Evolutionary conservation across 92 coral and sea anemone species (phyloP).

Genomic region (Zoanthus solanderi): DNA sequence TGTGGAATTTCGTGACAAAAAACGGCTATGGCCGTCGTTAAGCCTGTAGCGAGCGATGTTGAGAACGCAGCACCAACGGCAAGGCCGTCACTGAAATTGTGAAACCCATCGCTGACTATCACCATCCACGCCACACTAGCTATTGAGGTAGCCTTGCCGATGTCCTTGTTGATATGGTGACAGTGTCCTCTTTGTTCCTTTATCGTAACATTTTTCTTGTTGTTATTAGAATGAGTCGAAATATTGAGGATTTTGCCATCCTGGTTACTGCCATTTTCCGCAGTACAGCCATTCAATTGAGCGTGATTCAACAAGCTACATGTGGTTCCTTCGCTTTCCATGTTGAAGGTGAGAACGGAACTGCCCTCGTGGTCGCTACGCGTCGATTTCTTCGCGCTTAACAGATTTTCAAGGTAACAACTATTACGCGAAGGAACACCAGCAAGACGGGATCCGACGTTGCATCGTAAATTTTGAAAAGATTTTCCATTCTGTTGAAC

Average conservation of each 20-base stretch:
- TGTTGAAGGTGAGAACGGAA: background rate
- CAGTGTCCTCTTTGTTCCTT: slow-evolving; percentile 10
- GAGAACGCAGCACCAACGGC: slow-evolving; percentile 97
- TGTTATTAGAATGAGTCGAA: background rate
- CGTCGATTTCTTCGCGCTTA: background rate
- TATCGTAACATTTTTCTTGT: background rate
- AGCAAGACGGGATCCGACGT: slow-evolving; percentile 69
- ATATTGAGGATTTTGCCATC: background rate
- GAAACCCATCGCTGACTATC: slow-evolving; percentile 95
- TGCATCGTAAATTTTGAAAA: background rate
- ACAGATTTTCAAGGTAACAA: slow-evolving; percentile 25
- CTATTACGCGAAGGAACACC: slow-evolving; percentile 57
- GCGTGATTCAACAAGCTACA: background rate
- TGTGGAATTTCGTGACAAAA: slow-evolving; percentile 96
- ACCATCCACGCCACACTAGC: slow-evolving; percentile 99
- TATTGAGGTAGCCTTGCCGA: slow-evolving; percentile 62
- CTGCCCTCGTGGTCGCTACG: background rate
- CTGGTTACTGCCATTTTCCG: background rate
- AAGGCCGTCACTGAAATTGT: slow-evolving; percentile 95
- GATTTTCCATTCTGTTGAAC: slow-evolving; percentile 25
- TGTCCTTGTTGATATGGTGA: slow-evolving; percentile 73
- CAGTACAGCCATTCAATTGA: background rate
- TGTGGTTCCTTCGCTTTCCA: background rate
- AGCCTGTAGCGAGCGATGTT: slow-evolving; percentile 79
- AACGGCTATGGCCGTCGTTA: slow-evolving; percentile 93